Evolutionary conservation across 2,113 vertebrate genomes (phyloP).

Genomic region (Python bivittatus): DNA sequence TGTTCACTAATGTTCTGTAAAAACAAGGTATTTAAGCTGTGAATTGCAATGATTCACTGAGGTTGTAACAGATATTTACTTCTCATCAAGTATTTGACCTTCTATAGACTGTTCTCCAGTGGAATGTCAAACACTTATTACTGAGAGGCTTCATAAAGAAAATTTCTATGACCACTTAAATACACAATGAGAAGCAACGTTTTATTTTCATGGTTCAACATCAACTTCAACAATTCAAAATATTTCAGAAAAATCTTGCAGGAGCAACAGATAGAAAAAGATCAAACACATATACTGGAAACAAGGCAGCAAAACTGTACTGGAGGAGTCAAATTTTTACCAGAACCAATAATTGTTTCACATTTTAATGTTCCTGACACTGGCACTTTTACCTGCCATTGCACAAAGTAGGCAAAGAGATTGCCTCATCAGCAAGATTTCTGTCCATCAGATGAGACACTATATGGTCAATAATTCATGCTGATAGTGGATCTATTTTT

Average conservation of each 20-base stretch:
- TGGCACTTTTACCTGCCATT: background rate
- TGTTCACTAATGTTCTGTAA: background rate
- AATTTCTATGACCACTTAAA: accelerated
- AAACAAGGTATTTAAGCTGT: background rate
- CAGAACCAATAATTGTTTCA: background rate
- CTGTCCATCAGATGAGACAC: background rate
- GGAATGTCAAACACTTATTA: background rate
- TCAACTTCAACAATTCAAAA: background rate
- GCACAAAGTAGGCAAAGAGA: background rate
- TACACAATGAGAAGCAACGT: background rate
- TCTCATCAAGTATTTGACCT: constrained; percentile 19
- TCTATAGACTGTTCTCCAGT: background rate
- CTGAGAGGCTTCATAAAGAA: background rate
- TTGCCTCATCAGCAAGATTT: background rate
- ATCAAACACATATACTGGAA: background rate
- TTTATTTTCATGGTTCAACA: background rate
- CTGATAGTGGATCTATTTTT: too few species aligned
- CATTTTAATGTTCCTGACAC: background rate
- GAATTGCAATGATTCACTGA: background rate
- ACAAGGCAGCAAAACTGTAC: background rate
- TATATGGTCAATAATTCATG: background rate
- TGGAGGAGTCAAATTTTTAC: background rate
- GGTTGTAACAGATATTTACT: background rate
- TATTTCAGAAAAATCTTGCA: background rate
- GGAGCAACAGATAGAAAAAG: background rate